A percentile compares a stretch with the other conserved stretches of the same genome.
These are phyloP conservation scores for Hirtodrosophila histrioides DNA, from an alignment of 2,888 invertebrate species.

Conservation along the genomic window DNA sequence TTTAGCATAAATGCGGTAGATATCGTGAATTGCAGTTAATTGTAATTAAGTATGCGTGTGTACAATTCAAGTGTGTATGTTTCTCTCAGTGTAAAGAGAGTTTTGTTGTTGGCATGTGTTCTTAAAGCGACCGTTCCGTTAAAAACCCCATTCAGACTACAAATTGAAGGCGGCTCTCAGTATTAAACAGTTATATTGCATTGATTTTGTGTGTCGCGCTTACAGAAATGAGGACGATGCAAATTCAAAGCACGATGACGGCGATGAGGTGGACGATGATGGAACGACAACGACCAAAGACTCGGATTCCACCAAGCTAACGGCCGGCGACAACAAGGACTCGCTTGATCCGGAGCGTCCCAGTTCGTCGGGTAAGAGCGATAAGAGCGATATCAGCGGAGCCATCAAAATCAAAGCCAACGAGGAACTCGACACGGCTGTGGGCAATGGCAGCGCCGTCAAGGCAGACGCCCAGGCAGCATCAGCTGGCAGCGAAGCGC, in stretches of 20 bases:
- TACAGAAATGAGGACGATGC: conserved; percentile 84
- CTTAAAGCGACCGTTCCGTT: too few species aligned
- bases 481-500: conserved; percentile 44
- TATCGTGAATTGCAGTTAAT: too few species aligned
- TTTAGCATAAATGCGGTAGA: too few species aligned
- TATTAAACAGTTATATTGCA: too few species aligned
- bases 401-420: conserved; percentile 52
- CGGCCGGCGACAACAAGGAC: conserved; percentile 82
- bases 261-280: conserved; percentile 84
- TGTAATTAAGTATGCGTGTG: too few species aligned
- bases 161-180: too few species aligned
- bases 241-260: conserved; percentile 84
- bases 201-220: conserved; percentile 1
- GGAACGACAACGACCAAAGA: conserved; percentile 84
- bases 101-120: too few species aligned
- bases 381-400: conserved; percentile 47
- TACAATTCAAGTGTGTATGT: too few species aligned
- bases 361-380: conserved; percentile 84
- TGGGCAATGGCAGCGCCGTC: conserved; percentile 66
- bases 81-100: too few species aligned
- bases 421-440: conserved; percentile 44
- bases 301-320: conserved; percentile 83
- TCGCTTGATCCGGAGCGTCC: conserved; percentile 84
- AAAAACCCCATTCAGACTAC: too few species aligned
- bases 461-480: conserved; percentile 55